These are phyloP conservation scores for Euwallacea similis DNA, from an alignment of 1,140 invertebrate species.

Conservation along the genomic window DNA sequence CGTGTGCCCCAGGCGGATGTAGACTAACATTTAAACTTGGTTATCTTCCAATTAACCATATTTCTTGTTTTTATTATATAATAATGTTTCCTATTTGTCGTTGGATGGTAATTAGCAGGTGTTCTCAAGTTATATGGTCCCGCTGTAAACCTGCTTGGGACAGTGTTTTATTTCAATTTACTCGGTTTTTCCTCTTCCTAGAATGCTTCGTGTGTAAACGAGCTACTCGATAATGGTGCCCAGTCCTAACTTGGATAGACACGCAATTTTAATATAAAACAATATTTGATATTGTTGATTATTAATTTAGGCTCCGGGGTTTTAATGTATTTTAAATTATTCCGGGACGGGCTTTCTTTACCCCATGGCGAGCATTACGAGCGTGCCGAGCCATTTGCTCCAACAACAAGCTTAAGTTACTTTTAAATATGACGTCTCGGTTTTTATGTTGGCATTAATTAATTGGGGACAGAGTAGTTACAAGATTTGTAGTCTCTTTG, in stretches of 20 bases:
- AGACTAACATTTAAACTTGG: slow-evolving; percentile 2
- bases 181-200: background rate
- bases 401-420: slow-evolving; percentile 19
- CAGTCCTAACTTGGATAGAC: background rate
- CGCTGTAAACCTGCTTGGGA: slow-evolving; percentile 2
- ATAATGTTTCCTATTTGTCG: slow-evolving; percentile 7
- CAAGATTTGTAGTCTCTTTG: background rate
- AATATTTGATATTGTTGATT: slow-evolving; percentile 18
- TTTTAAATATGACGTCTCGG: slow-evolving; percentile 24
- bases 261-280: slow-evolving; percentile 24
- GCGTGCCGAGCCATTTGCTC: slow-evolving; percentile 22
- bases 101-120: slow-evolving; percentile 5
- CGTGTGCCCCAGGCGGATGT: slow-evolving; percentile 15
- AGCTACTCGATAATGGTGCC: background rate
- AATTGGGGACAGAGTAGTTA: slow-evolving; percentile 9
- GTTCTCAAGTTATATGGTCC: background rate
- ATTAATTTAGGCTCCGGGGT: slow-evolving; percentile 17
- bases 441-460: slow-evolving; percentile 22
- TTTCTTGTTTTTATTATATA: slow-evolving; percentile 1
- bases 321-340: slow-evolving; percentile 28
- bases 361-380: slow-evolving; percentile 22
- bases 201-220: background rate
- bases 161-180: slow-evolving; percentile 1
- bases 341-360: slow-evolving; percentile 4
- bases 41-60: background rate